A percentile compares a stretch with the other conserved stretches of the same genome.
Evolutionary conservation across 2,797 vertebrate genomes (phyloP).

Genomic region (Tympanoctomys barrerae): DNA sequence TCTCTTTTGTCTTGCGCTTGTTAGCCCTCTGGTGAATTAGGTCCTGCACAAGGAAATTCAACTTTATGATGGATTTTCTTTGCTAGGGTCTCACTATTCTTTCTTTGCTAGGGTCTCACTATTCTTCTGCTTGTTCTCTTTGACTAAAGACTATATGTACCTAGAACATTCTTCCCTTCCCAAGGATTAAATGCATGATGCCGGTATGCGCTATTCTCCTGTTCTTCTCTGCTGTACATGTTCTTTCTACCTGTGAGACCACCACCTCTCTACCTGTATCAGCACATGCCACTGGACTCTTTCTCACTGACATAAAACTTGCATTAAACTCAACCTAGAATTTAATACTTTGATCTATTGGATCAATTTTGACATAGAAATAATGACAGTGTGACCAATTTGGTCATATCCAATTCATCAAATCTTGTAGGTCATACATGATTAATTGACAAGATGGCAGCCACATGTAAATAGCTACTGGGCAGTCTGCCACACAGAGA

Average conservation of each 20-base stretch:
- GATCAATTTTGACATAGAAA: conserved; percentile 29
- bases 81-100: background rate
- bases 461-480: conserved; percentile 61
- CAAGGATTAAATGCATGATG: background rate
- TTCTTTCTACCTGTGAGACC: background rate
- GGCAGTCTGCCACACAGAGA: conserved; percentile 58
- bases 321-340: background rate
- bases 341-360: conserved; percentile 37
- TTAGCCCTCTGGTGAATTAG: background rate
- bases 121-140: background rate
- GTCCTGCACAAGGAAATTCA: background rate
- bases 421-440: background rate
- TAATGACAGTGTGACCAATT: conserved; percentile 37
- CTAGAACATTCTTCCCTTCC: background rate
- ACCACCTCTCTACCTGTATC: background rate
- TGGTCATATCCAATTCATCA: conserved; percentile 50
- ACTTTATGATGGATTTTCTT: background rate
- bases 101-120: background rate
- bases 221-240: background rate
- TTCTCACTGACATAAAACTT: background rate
- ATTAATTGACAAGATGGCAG: conserved; percentile 64
- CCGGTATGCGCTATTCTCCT: background rate
- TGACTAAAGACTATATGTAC: background rate
- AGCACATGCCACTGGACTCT: background rate
- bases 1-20: background rate